Conservation (phyloP, 2,888 invertebrate genomes). For the Drosophila paucipuncta region DNA sequence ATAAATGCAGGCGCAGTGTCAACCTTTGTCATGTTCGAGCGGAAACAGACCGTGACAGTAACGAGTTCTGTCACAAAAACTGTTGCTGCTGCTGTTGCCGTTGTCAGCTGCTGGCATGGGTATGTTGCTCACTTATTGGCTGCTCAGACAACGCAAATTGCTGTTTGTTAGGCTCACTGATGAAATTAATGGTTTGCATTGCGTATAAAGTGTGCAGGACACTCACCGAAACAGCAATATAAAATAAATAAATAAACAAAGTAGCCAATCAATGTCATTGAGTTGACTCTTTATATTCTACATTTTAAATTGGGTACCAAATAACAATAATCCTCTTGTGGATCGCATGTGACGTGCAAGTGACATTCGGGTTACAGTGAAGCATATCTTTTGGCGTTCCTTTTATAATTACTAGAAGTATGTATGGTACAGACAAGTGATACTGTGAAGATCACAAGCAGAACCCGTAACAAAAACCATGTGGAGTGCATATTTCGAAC, state of each 20-base stretch:
- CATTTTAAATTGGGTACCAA: background rate
- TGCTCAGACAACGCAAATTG: slow-evolving; percentile 25
- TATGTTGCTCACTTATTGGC: slow-evolving; percentile 17
- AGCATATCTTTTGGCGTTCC: background rate
- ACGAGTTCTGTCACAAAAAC: slow-evolving; percentile 54
- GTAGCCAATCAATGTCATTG: slow-evolving; percentile 61
- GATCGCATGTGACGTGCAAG: background rate
- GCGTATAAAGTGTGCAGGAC: slow-evolving; percentile 8
- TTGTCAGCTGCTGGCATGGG: background rate
- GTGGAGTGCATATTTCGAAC: background rate
- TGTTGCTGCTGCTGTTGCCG: slow-evolving; percentile 13
- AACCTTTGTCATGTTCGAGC: slow-evolving; percentile 76
- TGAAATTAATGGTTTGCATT: slow-evolving; percentile 47
- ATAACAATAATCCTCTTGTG: slow-evolving; percentile 7
- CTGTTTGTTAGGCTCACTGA: slow-evolving; percentile 13
- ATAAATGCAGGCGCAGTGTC: slow-evolving; percentile 74
- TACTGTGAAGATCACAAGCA: background rate
- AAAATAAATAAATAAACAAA: slow-evolving; percentile 18
- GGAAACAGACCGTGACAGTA: slow-evolving; percentile 69
- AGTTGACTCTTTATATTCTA: background rate
- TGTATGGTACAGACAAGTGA: background rate
- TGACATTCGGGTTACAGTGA: background rate
- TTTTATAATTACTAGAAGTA: background rate
- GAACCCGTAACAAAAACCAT: background rate
- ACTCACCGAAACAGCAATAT: background rate